Base-by-base conservation (phyloP, 1,140 invertebrate genomes). In the Neodiprion fabricii region DNA sequence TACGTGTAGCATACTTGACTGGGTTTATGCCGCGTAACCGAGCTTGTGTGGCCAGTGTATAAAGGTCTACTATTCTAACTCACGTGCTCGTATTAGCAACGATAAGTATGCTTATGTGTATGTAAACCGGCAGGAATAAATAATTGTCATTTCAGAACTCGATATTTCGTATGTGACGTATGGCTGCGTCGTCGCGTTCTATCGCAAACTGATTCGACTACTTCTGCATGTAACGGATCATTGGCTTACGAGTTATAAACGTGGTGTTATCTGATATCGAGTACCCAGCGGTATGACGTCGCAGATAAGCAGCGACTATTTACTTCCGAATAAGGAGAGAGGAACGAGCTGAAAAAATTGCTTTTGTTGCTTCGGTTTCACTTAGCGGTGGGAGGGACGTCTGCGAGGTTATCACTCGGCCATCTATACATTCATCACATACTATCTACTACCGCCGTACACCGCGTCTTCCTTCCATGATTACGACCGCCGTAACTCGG, bases 221-320 rank as follows among this genome's bases (percentile, higher is more conserved):
- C 9, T 17, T 61, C 53, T 17, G 53, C 0, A 3, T 40, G 28
- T 61, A 61, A 61, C 53, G 53, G 53, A 61, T 61, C 53, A 17
- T 17, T 17, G 53, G 53, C 53, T 61, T 17, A 61, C 53, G 53
- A 61, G 53, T 40, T 40, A 61, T 9, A 61, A 61, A 17, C 53
- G 53, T 17, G 8, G 53, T 61, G 53, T 61, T 61, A 61, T 61
- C 53, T 61, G 53, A 61, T 61, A 14, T 17, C 53, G 53, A 17
- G 11, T 61, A 61, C n/a, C 53, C 53, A 9, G 28, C 53, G 11
- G 53, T 14, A 17, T 61, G 53, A 61, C 53, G 53, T 61, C 53
- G n/a, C 53, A 61, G 53, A 61, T 61, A 61, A 61, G 53, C 53
- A 61, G 53, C 53, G 53, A 17, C 53, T 61, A 61, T 61, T 61